phyloP scores from a whole-genome alignment of 2,113 vertebrate genomes.

The Phyllopteryx taeniolatus region DNA sequence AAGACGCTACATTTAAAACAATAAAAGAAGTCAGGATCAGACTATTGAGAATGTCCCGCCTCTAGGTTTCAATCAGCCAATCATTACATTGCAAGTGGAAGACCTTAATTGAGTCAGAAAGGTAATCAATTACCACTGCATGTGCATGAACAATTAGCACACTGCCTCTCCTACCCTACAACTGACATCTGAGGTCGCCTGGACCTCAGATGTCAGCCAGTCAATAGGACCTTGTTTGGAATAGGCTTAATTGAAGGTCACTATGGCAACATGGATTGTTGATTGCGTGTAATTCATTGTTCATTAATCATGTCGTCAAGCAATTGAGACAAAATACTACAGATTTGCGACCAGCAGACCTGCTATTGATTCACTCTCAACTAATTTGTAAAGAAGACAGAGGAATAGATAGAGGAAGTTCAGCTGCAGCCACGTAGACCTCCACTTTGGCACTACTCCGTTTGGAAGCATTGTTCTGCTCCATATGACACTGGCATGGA shows the following conservation, averaged over 20 bases:
- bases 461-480: too few relatives aligned
- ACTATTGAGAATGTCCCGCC: neutral
- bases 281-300: neutral
- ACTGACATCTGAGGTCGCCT: slow-evolving; percentile 33
- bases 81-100: slow-evolving; percentile 1
- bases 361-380: neutral
- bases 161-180: slow-evolving; percentile 9
- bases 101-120: slow-evolving; percentile 12
- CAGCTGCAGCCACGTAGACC: too few relatives aligned
- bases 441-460: too few relatives aligned
- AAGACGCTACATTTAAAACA: neutral
- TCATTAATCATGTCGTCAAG: too few relatives aligned
- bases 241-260: slow-evolving; percentile 30
- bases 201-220: too few relatives aligned
- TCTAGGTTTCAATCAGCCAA: neutral
- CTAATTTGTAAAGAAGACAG: neutral
- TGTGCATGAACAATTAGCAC: slow-evolving; percentile 33
- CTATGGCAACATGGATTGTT: slow-evolving; percentile 42
- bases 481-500: too few relatives aligned
- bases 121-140: slow-evolving; percentile 19
- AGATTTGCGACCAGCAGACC: neutral
- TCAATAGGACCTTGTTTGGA: slow-evolving; percentile 42
- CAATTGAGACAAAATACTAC: neutral
- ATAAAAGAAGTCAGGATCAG: neutral
- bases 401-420: too few relatives aligned